Evolutionary conservation across 37 sponge, comb jelly and placozoan species (phyloP), one percentile per base, ranked within the genome.

Genomic region (Ianthella basta): DNA sequence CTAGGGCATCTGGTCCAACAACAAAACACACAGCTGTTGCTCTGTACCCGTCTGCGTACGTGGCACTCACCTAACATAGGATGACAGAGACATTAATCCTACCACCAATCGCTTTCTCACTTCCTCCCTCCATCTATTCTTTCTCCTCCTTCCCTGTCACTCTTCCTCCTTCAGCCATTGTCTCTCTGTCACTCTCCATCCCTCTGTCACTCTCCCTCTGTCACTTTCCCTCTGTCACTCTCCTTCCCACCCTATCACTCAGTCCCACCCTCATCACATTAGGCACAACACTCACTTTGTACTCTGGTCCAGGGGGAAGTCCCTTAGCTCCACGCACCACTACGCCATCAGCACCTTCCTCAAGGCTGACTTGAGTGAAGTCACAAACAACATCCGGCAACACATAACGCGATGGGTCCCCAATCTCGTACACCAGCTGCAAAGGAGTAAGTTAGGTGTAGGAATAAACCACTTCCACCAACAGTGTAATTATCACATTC

Each of bases 371-470:
- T 81, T 96, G 60, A 35, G 92, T 59, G 82, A 96, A 98, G 81
- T 98, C 97, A 91, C 99, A 98, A 0, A 75, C 90, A 59, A 98
- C 99, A 91, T 98, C 99, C 36, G 99, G 99, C 33, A 98, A 83
- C n/a, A 91, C 72, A 80, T 98, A 98, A 24, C 72, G 65, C 4
- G 81, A 60, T 1, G 99, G 97, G 69, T 98, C 98, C 10, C 96
- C 96, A 19, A 99, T 97, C 84, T 99, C 99, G 59, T 99, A 99
- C 59, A 99, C 94, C 90, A 99, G 36, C 92, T 95, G 64, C 23
- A 80, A 59, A 16, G 18, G 33, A 12, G 15, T 24, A 36, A n/a
- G n/a, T n/a, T n/a, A n/a, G n/a, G n/a, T n/a, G n/a, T n/a, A n/a
- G 12, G 15, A 24, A 39, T 21, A 82, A 60, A 27, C 30, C 18